phyloP scores from a whole-genome alignment of 2,113 vertebrate genomes.

The Cebidichthys violaceus region DNA sequence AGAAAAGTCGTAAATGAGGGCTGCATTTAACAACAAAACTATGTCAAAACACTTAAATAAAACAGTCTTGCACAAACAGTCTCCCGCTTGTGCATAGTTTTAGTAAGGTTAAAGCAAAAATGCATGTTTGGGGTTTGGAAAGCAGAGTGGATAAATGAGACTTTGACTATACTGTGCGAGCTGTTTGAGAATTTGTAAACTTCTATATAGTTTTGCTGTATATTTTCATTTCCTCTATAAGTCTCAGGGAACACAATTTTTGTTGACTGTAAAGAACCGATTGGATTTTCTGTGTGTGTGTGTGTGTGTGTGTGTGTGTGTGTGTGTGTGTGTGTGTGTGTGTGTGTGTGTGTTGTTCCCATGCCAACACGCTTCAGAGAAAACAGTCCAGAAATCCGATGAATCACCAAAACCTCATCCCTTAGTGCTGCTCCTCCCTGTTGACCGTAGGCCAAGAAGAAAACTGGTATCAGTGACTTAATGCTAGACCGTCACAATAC shows the following conservation, averaged over 20 bases:
- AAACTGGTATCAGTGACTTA: background rate
- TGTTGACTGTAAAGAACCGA: background rate
- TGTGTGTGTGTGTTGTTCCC: constrained; percentile 21
- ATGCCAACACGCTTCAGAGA: background rate
- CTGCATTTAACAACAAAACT: background rate
- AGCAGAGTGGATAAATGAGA: no score
- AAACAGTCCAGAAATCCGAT: background rate
- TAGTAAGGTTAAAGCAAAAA: background rate
- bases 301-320: background rate
- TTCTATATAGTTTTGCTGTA: no score
- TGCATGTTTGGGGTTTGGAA: no score
- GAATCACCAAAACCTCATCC: constrained; percentile 24
- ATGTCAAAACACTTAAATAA: background rate
- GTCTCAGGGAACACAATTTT: background rate
- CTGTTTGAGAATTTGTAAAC: no score
- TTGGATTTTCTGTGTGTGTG: background rate
- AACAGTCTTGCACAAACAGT: no score
- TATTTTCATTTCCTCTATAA: background rate
- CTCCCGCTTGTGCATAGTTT: background rate
- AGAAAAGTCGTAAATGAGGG: background rate
- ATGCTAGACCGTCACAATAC: background rate
- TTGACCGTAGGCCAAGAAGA: background rate
- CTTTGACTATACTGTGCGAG: background rate
- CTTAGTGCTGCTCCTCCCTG: background rate
- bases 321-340: constrained; percentile 14